Evolutionary conservation across 2,888 invertebrate species (phyloP), one percentile per base, ranked within the genome.

Genomic region (Cetonia aurata): DNA sequence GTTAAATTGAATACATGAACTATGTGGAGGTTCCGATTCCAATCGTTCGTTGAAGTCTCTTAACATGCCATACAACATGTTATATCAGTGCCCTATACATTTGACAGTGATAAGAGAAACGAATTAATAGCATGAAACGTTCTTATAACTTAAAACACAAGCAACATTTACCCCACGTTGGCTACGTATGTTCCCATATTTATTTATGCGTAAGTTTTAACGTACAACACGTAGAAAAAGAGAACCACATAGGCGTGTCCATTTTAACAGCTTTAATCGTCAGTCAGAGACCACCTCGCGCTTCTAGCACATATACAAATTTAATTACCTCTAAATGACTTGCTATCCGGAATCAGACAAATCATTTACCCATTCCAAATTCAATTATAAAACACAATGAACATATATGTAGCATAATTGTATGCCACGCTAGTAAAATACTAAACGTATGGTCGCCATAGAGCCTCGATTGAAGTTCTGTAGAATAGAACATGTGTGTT

Each of bases 311-410:
- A 81, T 77, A 80, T 79, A 82, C 79, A 82, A 82, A 83, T 83
- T 83, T 83, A 83, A 83, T 83, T 83, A 83, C 79, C 77, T 81
- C 75, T 75, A 83, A 82, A 80, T 83, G 83, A 83, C 83, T 83
- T 82, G 83, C 82, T 79, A 78, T 81, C 78, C 76, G 73, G 66
- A 75, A 76, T 72, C 74, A 74, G 76, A 76, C 79, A 80, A 81
- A 81, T 79, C 81, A 81, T 82, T 81, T 80, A 80, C 79, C 78
- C 77, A 80, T 80, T 81, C 74, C 80, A 81, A 82, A 83, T 83
- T 82, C 83, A 83, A 83, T 83, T 83, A 83, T 82, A 79, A 79
- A 79, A 78, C 78, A 82, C 82, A 83, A 82, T 72, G 71, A 68
- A 71, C 71, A 71, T 68, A 68, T 71, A 71, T 71, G 71, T 68